Evolutionary conservation across 35 echinoderm and acorn worm species (phyloP).

Genomic region (Lytechinus variegatus): DNA sequence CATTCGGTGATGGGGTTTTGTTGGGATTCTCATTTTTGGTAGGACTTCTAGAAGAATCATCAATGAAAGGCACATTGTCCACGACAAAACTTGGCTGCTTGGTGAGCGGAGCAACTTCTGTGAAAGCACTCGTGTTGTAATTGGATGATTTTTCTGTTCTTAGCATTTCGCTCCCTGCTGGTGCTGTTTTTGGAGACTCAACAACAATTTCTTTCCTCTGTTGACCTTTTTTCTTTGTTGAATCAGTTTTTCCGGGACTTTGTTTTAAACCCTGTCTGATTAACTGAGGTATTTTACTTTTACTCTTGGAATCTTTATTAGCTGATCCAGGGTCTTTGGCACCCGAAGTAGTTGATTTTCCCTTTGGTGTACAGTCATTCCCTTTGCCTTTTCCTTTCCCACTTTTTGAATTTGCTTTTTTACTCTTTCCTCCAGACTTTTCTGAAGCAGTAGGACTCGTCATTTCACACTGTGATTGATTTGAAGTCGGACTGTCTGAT

Average conservation of each 20-base stretch:
- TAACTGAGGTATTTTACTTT: conserved; percentile 62
- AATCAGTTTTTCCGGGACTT: conserved; percentile 3
- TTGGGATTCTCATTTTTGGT: not conserved
- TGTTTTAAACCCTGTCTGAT: conserved; percentile 60
- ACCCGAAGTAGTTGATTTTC: not conserved
- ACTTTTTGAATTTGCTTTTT: not conserved
- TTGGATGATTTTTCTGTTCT: not conserved
- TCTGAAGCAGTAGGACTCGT: not conserved
- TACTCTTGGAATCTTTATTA: conserved; percentile 48
- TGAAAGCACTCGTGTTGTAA: conserved; percentile 37
- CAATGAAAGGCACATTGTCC: conserved; percentile 66
- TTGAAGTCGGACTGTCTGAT: conserved; percentile 31
- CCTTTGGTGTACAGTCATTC: not conserved
- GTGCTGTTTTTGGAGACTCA: not conserved
- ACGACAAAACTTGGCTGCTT: conserved; percentile 49
- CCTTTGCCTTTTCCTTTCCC: conserved; percentile 34
- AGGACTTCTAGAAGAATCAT: conserved; percentile 59
- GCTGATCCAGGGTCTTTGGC: not conserved
- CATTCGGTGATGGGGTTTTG: not conserved
- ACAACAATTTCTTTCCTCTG: conserved; percentile 27
- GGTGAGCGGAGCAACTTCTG: not conserved
- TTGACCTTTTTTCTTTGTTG: conserved; percentile 39
- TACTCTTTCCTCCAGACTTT: conserved; percentile 36
- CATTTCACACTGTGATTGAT: not conserved
- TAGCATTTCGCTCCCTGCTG: conserved; percentile 8